Evolutionary conservation across 2,113 vertebrate genomes (phyloP), one percentile per base, ranked within the genome.

Genomic region (Mobula hypostoma): DNA sequence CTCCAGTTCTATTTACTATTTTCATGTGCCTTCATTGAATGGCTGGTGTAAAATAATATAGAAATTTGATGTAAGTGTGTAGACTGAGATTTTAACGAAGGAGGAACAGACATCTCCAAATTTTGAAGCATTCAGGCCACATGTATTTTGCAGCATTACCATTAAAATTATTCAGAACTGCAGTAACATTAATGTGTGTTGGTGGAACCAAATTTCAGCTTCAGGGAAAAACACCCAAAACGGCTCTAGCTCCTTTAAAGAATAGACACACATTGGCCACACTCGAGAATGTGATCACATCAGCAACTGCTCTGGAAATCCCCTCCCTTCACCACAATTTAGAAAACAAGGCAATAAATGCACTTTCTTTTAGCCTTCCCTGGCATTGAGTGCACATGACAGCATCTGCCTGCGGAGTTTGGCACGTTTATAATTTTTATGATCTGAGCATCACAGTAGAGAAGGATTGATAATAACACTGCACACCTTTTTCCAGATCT

Each of bases 401-500:
- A n/a, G 1, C 58, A 66, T 1, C 61, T 66, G 85, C 1, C 61
- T 14, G 32, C 9, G 29, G 66, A 68, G 32, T 68, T 32, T 29
- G n/a, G 29, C 61, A 74, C 21, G 72, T n/a, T 32, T 17, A 17
- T 17, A 15, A 88, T 66, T 88, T 32, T 14, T 32, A 66, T 32
- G 29, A 6, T 68, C 7, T 19, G 6, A 3, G 61, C 7, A 29
- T 66, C 0, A 0, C 61, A 66, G 19, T 32, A 82, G 36, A 63
- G 40, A 11, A 36, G 15, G 48, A 48, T 48, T 48, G 48, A 48
- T 48, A 48, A 48, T 94, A 70, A 93, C 5, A 27, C 58, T 68
- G 78, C 9, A 36, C 66, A 82, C 94, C 17, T 95, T 94, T 96
- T 97, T 95, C 21, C 95, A 99, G 98, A 95, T 99, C 98, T 95